Evolutionary conservation across 2,113 vertebrate genomes (phyloP).

Genomic region (Myocastor coypus): DNA sequence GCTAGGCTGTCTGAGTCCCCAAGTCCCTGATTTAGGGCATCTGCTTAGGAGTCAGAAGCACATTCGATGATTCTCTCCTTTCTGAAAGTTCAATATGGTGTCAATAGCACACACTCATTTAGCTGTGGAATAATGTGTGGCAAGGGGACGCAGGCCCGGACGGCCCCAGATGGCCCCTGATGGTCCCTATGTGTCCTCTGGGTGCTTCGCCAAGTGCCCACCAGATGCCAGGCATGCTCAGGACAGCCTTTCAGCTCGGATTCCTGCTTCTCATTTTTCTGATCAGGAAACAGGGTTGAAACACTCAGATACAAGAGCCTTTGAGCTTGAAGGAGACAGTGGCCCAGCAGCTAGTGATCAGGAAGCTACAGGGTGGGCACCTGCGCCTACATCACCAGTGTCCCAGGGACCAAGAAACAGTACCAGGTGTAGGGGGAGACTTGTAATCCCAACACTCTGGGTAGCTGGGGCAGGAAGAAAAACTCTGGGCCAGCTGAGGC

Average conservation of each 20-base stretch:
- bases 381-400: too few species aligned
- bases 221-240: rapidly evolving
- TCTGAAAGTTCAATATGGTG: neutral
- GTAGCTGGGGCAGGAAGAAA: neutral
- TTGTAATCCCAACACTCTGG: neutral
- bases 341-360: rapidly evolving
- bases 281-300: neutral
- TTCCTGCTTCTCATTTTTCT: rapidly evolving
- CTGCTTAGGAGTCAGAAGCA: rapidly evolving
- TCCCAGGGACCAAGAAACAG: neutral
- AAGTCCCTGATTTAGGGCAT: neutral
- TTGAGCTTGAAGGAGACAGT: rapidly evolving
- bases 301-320: rapidly evolving
- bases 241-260: neutral
- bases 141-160: neutral
- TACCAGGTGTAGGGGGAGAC: neutral
- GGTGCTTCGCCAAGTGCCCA: rapidly evolving
- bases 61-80: neutral
- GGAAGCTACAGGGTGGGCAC: rapidly evolving
- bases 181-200: rapidly evolving
- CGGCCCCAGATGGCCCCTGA: too few species aligned
- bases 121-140: rapidly evolving
- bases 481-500: neutral
- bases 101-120: neutral
- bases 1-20: neutral